These are phyloP conservation scores for Bradypodion pumilum DNA, from an alignment of 2,797 vertebrate genomes.

Conservation along the genomic window DNA sequence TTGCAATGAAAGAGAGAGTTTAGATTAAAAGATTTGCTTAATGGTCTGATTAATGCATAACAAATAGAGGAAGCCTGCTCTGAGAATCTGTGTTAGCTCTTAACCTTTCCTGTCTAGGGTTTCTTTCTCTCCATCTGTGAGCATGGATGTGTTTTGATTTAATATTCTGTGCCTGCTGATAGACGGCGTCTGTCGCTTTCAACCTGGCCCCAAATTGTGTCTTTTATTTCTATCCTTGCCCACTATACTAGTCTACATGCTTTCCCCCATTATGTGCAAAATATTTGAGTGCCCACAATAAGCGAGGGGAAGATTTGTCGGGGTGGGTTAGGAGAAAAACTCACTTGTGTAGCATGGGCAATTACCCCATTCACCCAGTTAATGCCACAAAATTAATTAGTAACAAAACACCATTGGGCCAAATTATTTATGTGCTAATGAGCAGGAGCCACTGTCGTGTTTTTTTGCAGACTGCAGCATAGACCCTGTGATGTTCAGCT, in stretches of 20 bases:
- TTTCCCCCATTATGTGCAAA: slow-evolving; percentile 29
- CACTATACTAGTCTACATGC: background rate
- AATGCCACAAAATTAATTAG: slow-evolving; percentile 73
- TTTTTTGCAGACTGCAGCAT: slow-evolving; percentile 3
- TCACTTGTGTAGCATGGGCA: slow-evolving; percentile 49
- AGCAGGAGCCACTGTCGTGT: slow-evolving; percentile 45
- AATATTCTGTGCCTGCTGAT: slow-evolving; percentile 63
- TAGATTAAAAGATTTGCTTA: slow-evolving; percentile 79
- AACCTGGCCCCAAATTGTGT: slow-evolving; percentile 50
- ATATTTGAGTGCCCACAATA: slow-evolving; percentile 55
- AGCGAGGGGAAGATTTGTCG: slow-evolving; percentile 39
- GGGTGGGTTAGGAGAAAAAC: background rate
- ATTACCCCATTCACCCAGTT: slow-evolving; percentile 64
- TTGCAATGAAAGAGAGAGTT: slow-evolving; percentile 77
- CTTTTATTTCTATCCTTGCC: background rate
- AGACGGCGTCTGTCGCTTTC: slow-evolving; percentile 47
- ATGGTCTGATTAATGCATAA: slow-evolving; percentile 79
- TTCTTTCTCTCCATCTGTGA: slow-evolving; percentile 12
- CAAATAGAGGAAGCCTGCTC: slow-evolving; percentile 71
- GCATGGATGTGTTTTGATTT: slow-evolving; percentile 68
- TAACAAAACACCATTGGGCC: slow-evolving; percentile 50
- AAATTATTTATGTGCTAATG: slow-evolving; percentile 57
- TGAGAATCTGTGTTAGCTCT: slow-evolving; percentile 68
- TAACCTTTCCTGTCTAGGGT: slow-evolving; percentile 71
- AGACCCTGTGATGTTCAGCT: background rate